These are phyloP conservation scores for Papilio machaon DNA, from an alignment of 1,140 invertebrate species.

Conservation along the genomic window DNA sequence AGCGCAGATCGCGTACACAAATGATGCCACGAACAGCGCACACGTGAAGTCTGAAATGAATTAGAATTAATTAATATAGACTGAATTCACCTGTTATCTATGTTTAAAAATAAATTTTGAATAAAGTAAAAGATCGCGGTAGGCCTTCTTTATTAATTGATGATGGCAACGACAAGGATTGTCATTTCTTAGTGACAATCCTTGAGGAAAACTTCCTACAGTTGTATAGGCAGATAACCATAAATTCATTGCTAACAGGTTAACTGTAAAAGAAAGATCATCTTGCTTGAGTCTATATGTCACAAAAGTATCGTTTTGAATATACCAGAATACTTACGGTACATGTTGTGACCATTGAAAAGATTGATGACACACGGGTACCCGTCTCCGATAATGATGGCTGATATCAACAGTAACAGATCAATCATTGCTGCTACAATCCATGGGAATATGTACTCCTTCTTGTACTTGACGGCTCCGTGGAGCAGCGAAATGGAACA, in stretches of 20 bases:
- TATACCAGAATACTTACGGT: constrained; percentile 60
- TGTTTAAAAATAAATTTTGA: not conserved
- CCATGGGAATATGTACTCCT: constrained; percentile 75
- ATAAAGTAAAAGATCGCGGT: no score
- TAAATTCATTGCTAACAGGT: no score
- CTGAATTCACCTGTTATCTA: not conserved
- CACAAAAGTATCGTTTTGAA: not conserved
- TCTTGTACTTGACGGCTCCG: constrained; percentile 72
- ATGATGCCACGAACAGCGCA: constrained; percentile 30
- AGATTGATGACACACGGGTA: constrained; percentile 68
- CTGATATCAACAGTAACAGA: constrained; percentile 62
- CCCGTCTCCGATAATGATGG: constrained; percentile 64
- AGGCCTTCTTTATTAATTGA: no score
- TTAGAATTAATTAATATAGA: not conserved
- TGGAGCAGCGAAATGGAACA: constrained; percentile 74
- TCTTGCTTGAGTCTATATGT: not conserved
- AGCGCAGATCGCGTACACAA: constrained; percentile 72
- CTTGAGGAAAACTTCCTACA: no score
- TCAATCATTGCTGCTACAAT: constrained; percentile 69
- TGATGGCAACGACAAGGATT: no score
- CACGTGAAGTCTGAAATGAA: not conserved
- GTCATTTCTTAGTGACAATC: no score
- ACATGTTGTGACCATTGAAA: constrained; percentile 70
- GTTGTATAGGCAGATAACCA: no score
- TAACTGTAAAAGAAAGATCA: no score